These are phyloP conservation scores for Saturnia pavonia DNA, from an alignment of 2,888 invertebrate genomes.

Conservation along the genomic window DNA sequence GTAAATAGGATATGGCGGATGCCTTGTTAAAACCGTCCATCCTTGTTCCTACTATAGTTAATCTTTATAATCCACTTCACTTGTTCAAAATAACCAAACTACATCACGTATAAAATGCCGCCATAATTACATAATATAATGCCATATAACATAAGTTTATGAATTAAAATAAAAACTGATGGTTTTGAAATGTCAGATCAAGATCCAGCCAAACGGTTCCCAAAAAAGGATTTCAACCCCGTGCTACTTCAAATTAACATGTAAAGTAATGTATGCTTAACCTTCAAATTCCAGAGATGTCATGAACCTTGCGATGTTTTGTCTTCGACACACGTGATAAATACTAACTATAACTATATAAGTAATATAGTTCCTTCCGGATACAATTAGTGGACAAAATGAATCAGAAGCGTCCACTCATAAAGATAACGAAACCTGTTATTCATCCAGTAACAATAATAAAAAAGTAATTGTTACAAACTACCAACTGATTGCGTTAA, in stretches of 20 bases:
- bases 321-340: neutral
- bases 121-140: too few relatives aligned
- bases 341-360: constrained; percentile 28
- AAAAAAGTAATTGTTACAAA: constrained; percentile 59
- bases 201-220: neutral
- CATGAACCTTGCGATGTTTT: neutral
- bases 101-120: too few relatives aligned
- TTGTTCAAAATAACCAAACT: too few relatives aligned
- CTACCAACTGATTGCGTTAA: constrained; percentile 48
- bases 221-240: neutral
- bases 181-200: too few relatives aligned
- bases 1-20: too few relatives aligned
- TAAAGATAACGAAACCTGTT: constrained; percentile 64
- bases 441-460: constrained; percentile 63
- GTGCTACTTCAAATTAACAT: neutral
- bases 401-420: constrained; percentile 55
- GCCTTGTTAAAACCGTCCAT: too few relatives aligned
- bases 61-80: too few relatives aligned
- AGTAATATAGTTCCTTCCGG: constrained; percentile 46
- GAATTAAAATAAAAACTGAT: too few relatives aligned
- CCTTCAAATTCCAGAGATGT: neutral
- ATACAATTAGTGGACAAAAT: constrained; percentile 44
- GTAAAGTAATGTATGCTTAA: neutral
- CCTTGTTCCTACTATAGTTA: too few relatives aligned
- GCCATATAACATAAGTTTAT: too few relatives aligned